phyloP scores from a whole-genome alignment of 2,113 vertebrate genomes.

The Phalacrocorax aristotelis region DNA sequence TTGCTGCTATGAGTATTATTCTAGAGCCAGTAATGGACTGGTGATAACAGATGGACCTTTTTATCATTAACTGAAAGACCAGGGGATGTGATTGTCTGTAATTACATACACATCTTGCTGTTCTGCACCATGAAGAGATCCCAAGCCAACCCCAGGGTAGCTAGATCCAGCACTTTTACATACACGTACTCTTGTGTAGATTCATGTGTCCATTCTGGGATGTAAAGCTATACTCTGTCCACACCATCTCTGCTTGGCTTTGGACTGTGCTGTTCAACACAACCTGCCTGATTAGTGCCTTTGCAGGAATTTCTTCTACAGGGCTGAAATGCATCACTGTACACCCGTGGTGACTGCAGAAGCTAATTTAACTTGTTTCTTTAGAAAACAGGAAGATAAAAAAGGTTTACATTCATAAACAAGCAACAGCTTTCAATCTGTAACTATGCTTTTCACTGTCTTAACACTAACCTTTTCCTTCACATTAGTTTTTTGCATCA shows the following conservation, averaged over 20 bases:
- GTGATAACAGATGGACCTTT: neutral
- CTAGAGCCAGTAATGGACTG: neutral
- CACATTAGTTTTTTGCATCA: neutral
- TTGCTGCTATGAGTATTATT: neutral
- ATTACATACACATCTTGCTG: neutral
- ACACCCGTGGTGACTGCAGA: neutral
- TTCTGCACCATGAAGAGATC: neutral
- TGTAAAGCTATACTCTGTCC: neutral
- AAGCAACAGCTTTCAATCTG: neutral
- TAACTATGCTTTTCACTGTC: neutral
- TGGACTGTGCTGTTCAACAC: neutral
- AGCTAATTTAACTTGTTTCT: neutral
- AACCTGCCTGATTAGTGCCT: neutral
- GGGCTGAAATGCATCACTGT: rapidly evolving
- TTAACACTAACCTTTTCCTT: neutral
- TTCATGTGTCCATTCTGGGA: neutral
- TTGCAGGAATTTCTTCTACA: neutral
- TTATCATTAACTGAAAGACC: neutral
- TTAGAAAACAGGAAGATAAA: neutral
- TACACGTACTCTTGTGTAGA: neutral
- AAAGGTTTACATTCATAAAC: neutral
- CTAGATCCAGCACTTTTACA: neutral
- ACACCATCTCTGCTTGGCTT: neutral
- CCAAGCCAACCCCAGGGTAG: neutral
- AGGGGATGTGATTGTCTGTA: neutral